These are phyloP conservation scores for Asarcornis scutulata DNA, from an alignment of 2,113 vertebrate genomes.

Conservation along the genomic window DNA sequence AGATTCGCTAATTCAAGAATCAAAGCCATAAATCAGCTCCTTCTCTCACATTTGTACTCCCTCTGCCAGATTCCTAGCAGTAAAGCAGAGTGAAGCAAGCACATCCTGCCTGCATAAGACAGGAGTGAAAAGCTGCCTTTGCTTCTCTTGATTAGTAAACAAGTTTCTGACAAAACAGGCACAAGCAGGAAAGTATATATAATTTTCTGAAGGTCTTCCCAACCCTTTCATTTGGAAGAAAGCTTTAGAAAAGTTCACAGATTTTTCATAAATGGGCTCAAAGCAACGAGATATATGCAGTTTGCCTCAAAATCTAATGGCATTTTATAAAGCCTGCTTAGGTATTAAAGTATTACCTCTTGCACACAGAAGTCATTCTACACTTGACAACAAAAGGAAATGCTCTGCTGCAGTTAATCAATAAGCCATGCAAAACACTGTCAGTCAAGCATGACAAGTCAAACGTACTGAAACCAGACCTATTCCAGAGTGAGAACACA, in stretches of 20 bases:
- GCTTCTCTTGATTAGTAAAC: background rate
- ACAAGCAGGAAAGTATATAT: background rate
- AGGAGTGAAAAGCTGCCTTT: background rate
- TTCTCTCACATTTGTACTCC: background rate
- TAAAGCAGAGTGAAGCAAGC: background rate
- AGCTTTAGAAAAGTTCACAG: background rate
- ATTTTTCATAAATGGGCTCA: background rate
- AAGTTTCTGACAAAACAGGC: background rate
- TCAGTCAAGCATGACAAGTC: background rate
- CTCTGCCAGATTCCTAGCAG: background rate
- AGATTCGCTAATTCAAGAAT: background rate
- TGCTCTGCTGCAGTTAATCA: background rate
- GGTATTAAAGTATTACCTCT: background rate
- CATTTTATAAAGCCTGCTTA: background rate
- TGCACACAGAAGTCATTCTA: background rate
- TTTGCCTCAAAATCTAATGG: background rate
- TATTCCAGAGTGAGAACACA: background rate
- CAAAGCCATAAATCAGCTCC: background rate
- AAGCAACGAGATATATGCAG: background rate
- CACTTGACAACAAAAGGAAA: background rate
- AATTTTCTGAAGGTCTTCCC: background rate
- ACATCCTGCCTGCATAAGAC: background rate
- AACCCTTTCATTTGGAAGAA: background rate
- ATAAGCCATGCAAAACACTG: background rate
- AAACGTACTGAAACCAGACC: background rate